A percentile compares a stretch with the other conserved stretches of the same genome.
Conservation (phyloP, 1,140 invertebrate genomes). For the Pseudomyrmex pallidus region DNA sequence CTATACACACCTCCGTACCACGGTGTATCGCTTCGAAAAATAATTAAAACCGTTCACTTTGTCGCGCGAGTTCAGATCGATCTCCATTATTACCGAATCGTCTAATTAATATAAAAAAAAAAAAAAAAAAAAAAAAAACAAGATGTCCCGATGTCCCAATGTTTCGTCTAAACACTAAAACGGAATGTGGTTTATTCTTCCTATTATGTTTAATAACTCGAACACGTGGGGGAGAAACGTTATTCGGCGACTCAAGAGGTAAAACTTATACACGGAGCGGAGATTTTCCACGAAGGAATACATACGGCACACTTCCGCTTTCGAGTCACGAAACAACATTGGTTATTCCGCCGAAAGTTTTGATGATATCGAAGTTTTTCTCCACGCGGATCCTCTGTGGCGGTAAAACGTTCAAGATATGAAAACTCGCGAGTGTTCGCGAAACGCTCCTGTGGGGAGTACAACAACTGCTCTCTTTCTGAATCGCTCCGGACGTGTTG, state of each 20-base stretch:
- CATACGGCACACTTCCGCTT: constrained; percentile 2
- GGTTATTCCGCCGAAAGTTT: constrained; percentile 49
- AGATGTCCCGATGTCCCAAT: not conserved
- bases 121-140: no score
- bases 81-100: constrained; percentile 4
- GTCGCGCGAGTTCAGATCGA: not conserved
- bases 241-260: constrained; percentile 27
- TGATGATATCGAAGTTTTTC: constrained; percentile 29
- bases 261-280: not conserved
- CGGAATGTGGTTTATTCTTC: not conserved
- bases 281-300: not conserved
- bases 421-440: not conserved
- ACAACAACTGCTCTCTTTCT: not conserved
- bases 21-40: constrained; percentile 50
- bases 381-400: not conserved
- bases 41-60: constrained; percentile 66
- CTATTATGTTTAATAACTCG: constrained; percentile 40
- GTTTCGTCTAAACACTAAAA: not conserved
- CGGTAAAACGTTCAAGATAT: constrained; percentile 40
- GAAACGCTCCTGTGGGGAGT: not conserved
- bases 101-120: constrained; percentile 2
- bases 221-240: not conserved
- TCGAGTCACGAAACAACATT: constrained; percentile 48
- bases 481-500: not conserved
- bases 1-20: not conserved